Evolutionary conservation across 2,113 vertebrate species (phyloP).

Genomic region (Nesogale talazaci): DNA sequence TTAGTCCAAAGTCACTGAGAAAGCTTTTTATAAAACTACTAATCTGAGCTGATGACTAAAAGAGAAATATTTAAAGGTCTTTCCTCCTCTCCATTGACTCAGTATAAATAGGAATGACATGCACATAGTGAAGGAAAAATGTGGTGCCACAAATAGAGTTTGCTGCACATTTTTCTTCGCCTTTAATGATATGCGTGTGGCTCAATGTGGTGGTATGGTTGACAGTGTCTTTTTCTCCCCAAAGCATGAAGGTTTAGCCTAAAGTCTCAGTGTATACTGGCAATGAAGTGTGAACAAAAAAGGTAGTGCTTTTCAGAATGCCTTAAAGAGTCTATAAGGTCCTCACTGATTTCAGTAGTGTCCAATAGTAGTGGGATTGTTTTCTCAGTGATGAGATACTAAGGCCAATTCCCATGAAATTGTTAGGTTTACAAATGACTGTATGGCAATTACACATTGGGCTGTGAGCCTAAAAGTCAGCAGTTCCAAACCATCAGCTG

Average conservation of each 20-base stretch:
- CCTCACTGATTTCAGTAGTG: not conserved
- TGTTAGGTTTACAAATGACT: not conserved
- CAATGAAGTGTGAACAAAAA: not conserved
- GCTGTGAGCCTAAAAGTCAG: too few relatives aligned
- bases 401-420: not conserved
- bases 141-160: slow-evolving; percentile 39
- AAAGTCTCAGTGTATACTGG: slow-evolving; percentile 55
- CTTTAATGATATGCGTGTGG: slow-evolving; percentile 61
- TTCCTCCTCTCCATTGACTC: slow-evolving; percentile 63
- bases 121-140: slow-evolving; percentile 48
- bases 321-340: not conserved
- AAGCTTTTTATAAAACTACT: slow-evolving; percentile 58
- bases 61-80: slow-evolving; percentile 70
- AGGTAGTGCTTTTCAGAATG: not conserved
- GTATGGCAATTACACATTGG: not conserved
- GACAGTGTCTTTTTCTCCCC: slow-evolving; percentile 11
- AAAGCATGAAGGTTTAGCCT: slow-evolving; percentile 39
- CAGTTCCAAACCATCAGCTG: too few relatives aligned
- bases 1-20: slow-evolving; percentile 51
- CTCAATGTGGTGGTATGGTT: slow-evolving; percentile 54
- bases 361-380: not conserved
- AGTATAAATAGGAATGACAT: slow-evolving; percentile 69
- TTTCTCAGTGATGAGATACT: not conserved
- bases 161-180: slow-evolving; percentile 60
- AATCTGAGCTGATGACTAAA: slow-evolving; percentile 67